These are phyloP conservation scores for Melipona quadrifasciata DNA, from an alignment of 1,140 invertebrate genomes.

Conservation along the genomic window DNA sequence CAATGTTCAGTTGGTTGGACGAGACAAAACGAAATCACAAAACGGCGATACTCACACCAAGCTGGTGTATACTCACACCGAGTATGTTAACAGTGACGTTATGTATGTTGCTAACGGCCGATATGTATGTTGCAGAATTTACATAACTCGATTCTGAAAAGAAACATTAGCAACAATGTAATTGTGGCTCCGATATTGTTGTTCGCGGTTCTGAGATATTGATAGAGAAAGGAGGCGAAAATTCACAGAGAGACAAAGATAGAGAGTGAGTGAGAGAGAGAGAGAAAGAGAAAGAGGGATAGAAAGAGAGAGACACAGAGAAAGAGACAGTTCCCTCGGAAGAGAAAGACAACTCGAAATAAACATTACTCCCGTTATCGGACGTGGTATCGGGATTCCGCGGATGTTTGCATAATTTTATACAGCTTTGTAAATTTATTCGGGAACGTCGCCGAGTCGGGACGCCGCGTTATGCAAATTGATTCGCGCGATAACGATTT, in stretches of 20 bases:
- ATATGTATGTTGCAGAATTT: constrained; percentile 57
- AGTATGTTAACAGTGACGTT: constrained; percentile 52
- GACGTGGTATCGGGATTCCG: neutral
- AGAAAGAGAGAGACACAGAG: neutral
- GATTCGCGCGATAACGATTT: constrained; percentile 37
- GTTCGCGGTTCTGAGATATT: neutral
- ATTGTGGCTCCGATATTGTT: constrained; percentile 2
- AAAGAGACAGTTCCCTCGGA: neutral
- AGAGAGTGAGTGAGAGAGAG: neutral
- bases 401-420: constrained; percentile 55
- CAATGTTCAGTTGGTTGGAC: constrained; percentile 5
- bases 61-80: constrained; percentile 51
- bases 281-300: neutral
- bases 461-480: constrained; percentile 51
- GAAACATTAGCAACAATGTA: constrained; percentile 50
- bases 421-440: constrained; percentile 60
- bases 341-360: neutral
- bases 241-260: neutral
- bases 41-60: constrained; percentile 52
- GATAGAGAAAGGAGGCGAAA: neutral
- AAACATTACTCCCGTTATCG: too few relatives aligned
- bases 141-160: constrained; percentile 57
- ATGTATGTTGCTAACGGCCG: constrained; percentile 49
- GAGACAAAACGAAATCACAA: constrained; percentile 40
- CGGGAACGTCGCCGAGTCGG: constrained; percentile 10